phyloP scores from a whole-genome alignment of 2,888 invertebrate genomes.

The Sminthurinus aureus region DNA sequence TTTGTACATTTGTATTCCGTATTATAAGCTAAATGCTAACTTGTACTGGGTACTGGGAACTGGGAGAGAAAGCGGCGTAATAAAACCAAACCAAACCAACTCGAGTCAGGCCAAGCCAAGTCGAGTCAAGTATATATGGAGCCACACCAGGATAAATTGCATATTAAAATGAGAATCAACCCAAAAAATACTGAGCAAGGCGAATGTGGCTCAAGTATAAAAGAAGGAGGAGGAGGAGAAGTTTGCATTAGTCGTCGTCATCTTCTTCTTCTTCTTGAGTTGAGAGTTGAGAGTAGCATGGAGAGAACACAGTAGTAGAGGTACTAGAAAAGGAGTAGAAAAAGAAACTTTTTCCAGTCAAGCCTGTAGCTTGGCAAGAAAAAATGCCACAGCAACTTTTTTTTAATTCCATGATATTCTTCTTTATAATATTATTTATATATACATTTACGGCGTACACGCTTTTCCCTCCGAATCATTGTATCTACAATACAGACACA shows the following conservation, averaged over 20 bases:
- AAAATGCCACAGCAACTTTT: not conserved
- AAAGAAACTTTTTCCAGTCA: conserved; percentile 36
- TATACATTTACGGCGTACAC: too few relatives aligned
- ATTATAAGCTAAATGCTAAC: conserved; percentile 27
- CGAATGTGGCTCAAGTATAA: not conserved
- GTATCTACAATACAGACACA: not conserved
- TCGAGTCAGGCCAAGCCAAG: too few relatives aligned
- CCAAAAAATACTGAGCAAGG: conserved; percentile 4
- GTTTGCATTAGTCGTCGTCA: too few relatives aligned
- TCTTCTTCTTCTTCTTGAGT: too few relatives aligned
- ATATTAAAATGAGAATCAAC: conserved; percentile 41
- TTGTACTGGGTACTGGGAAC: not conserved
- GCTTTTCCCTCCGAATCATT: not conserved
- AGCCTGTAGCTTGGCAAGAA: conserved; percentile 18
- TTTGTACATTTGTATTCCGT: not conserved
- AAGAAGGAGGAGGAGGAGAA: conserved; percentile 21
- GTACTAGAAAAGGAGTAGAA: not conserved
- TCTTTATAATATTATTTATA: not conserved
- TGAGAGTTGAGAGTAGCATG: not conserved
- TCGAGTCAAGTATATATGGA: conserved; percentile 15
- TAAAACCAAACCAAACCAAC: conserved; percentile 20
- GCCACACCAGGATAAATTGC: conserved; percentile 40
- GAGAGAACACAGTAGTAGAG: not conserved
- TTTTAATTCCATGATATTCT: not conserved
- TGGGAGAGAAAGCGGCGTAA: conserved; percentile 27